phyloP scores from a whole-genome alignment of 2,888 invertebrate genomes.

The Leucophenga maculata region DNA sequence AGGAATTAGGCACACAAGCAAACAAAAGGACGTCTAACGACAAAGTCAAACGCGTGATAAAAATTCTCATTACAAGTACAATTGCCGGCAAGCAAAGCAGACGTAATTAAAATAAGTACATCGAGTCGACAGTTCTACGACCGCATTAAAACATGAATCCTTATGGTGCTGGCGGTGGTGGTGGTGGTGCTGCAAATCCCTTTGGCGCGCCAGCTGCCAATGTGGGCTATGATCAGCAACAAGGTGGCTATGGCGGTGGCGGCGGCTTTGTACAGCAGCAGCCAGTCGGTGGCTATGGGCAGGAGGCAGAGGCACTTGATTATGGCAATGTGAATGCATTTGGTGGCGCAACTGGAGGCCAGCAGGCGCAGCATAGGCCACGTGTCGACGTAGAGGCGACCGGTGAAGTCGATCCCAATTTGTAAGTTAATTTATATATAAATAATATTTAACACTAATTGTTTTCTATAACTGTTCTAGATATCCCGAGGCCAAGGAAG shows the following conservation, averaged over 20 bases:
- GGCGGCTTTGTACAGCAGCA: conserved; percentile 46
- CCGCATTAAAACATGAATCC: conserved; percentile 51
- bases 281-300: conserved; percentile 58
- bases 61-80: neutral
- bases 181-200: conserved; percentile 57
- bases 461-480: conserved; percentile 66
- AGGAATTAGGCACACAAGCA: conserved; percentile 18
- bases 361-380: conserved; percentile 74
- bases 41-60: conserved; percentile 13
- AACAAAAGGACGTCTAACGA: conserved; percentile 10
- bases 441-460: neutral
- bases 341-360: conserved; percentile 43
- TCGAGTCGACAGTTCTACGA: neutral
- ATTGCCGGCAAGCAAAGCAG: conserved; percentile 20
- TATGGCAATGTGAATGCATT: conserved; percentile 37
- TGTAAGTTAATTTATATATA: conserved; percentile 74
- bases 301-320: conserved; percentile 31
- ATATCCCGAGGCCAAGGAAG: conserved; percentile 89
- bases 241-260: conserved; percentile 41
- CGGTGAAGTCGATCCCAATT: conserved; percentile 88
- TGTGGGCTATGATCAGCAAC: conserved; percentile 57
- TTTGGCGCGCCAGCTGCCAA: conserved; percentile 58
- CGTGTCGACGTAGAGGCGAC: conserved; percentile 86
- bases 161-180: conserved; percentile 43
- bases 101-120: neutral